A percentile compares a stretch with the other conserved stretches of the same genome.
phyloP scores from a whole-genome alignment of 2,797 vertebrate species.

The Rhyacichthys aspro region DNA sequence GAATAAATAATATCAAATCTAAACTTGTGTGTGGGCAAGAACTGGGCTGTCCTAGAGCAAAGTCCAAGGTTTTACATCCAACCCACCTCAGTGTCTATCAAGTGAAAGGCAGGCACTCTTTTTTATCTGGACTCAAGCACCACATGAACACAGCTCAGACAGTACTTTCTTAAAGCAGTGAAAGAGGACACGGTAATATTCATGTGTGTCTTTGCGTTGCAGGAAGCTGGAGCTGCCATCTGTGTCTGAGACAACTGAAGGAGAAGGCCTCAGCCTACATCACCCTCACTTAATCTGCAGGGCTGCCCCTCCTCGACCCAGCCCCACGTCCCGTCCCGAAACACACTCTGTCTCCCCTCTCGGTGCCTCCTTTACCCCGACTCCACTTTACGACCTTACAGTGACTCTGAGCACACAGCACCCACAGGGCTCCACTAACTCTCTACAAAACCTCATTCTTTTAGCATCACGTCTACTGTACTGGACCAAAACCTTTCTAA shows the following conservation, averaged over 20 bases:
- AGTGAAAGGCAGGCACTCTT: too few relatives aligned
- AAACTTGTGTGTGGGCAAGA: too few relatives aligned
- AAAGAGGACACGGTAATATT: background rate
- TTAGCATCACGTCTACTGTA: conserved; percentile 49
- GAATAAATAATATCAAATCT: too few relatives aligned
- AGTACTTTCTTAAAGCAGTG: too few relatives aligned
- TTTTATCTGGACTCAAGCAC: too few relatives aligned
- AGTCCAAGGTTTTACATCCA: too few relatives aligned
- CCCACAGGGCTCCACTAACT: conserved; percentile 27
- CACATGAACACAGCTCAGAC: too few relatives aligned
- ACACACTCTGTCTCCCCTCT: conserved; percentile 39
- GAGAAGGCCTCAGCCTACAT: conserved; percentile 96
- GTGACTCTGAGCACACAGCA: conserved; percentile 47
- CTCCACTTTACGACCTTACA: conserved; percentile 22
- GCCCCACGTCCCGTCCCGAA: conserved; percentile 59
- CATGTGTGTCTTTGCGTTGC: conserved; percentile 40
- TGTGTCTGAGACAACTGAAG: conserved; percentile 93
- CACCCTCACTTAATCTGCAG: conserved; percentile 88
- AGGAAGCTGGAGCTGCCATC: conserved; percentile 96
- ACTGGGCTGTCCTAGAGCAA: too few relatives aligned
- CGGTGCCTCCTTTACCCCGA: conserved; percentile 41
- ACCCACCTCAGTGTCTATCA: too few relatives aligned
- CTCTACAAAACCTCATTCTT: conserved; percentile 32
- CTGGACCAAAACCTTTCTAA: conserved; percentile 57
- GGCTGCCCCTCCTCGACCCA: conserved; percentile 49